Base-by-base conservation (phyloP, 2,888 invertebrate species). In the Rhamphomyia laevipes region DNA sequence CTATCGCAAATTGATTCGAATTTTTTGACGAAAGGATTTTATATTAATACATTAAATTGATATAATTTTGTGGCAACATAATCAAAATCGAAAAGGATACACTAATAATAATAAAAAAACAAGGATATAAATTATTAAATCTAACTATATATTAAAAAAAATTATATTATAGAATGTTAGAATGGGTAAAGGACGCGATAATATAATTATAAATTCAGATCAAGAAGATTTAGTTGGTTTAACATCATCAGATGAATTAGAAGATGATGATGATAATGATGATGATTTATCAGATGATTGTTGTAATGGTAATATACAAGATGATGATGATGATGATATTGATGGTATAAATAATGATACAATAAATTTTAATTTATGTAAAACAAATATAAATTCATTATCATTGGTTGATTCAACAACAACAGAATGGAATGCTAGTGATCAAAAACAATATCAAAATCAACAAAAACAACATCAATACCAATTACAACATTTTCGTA, bases 381-480 rank as follows among this genome's bases (percentile, higher is more conserved):
- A 42, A 42, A 42, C 42, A 42, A 42, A 42, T 42, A 21, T 21
- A 27, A 42, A 42, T 42, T 42, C 42, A 42, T 42, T 42, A 42
- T 23, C 42, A 5, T 42, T 42, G 27, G 18, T 40, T 13, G 42
- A 42, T 27, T 9, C 42, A 23, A 27, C 27, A 23, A 42, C 12
- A 2, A 23, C 42, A 7, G 42, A 42, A 23, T 42, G 42, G 42
- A 42, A 42, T 42, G 13, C 42, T n/a, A 27, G n/a, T n/a, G 21
- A 15, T n/a, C 21, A 42, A 42, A 42, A 42, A 42, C n/a, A 42
- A 27, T 42, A 27, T 23, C 42, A 42, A 27, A 27, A 27, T 27
- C 54, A 53, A 17, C 58, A 56, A 47, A 58, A 59, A 31, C 55
- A 58, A 7, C 52, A 53, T 27, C 53, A 56, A 45, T 52, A 52